Evolutionary conservation across 2,113 vertebrate genomes (phyloP).

Genomic region (Etheostoma cragini): DNA sequence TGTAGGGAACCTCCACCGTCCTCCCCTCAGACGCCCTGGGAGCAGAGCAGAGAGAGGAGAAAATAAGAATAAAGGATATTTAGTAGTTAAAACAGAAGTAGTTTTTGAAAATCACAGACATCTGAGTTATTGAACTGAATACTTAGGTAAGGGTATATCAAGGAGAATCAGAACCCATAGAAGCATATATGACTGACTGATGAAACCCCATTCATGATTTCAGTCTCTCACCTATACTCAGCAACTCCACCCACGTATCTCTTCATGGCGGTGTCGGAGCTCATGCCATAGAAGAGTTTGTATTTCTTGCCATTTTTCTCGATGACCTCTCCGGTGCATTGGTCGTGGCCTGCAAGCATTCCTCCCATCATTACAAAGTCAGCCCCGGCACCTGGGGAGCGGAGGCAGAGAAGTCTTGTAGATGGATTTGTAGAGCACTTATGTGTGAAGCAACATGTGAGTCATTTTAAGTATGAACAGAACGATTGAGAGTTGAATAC

Average conservation of each 20-base stretch:
- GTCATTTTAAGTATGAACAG: background rate
- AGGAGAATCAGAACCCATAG: background rate
- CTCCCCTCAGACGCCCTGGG: slow-evolving; percentile 94
- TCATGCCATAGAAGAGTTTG: slow-evolving; percentile 99
- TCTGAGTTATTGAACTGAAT: background rate
- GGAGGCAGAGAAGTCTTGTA: background rate
- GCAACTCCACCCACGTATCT: slow-evolving; percentile 95
- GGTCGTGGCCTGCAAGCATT: slow-evolving; percentile 98
- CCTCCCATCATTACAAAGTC: slow-evolving; percentile 99
- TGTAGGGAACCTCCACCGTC: slow-evolving; percentile 95
- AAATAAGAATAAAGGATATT: no score
- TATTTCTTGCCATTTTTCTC: slow-evolving; percentile 95
- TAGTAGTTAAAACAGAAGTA: background rate
- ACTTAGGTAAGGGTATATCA: background rate
- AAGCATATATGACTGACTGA: background rate
- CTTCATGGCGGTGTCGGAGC: slow-evolving; percentile 98
- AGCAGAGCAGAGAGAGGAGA: background rate
- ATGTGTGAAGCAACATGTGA: background rate
- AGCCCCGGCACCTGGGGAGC: slow-evolving; percentile 90
- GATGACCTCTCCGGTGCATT: slow-evolving; percentile 93
- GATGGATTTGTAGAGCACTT: background rate
- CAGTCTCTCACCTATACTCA: slow-evolving; percentile 90
- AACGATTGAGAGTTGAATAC: slow-evolving; percentile 29
- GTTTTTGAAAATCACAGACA: background rate
- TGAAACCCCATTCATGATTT: background rate